Base-by-base conservation (phyloP, 1,140 invertebrate genomes). In the Mizuhopecten yessoensis region DNA sequence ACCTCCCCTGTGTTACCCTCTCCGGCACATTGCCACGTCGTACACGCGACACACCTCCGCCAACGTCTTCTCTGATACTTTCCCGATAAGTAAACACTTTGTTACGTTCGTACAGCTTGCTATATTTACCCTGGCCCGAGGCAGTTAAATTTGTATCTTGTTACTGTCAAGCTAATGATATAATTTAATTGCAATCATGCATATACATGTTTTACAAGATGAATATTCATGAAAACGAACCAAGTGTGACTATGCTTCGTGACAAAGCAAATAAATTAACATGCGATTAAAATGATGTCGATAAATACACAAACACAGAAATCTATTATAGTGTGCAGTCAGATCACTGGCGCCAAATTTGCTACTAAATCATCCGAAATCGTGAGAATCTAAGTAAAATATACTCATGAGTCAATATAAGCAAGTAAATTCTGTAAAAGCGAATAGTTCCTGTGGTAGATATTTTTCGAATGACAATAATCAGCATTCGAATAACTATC, bases 121-220 rank as follows among this genome's bases (percentile, higher is more conserved):
- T 45, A 13, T 45, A 45, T 45, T 45, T 75, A 75, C 5, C n/a
- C 29, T n/a, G 29, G 57, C 57, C 57, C 57, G 57, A 75, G 57
- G 57, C 57, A 29, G n/a, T 75, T 75, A 5, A 29, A n/a, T 75
- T 75, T 75, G 29, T 75, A n/a, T n/a, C 57, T 75, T 75, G 57
- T 75, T 75, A 75, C 57, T 75, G 57, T 75, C 57, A 75, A 29
- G n/a, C 57, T 75, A 75, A 75, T 75, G 57, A 75, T 75, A 75
- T 75, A 75, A 75, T 75, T 75, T 75, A 75, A 75, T 75, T 75
- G 57, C 29, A 75, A 75, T 75, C 57, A 75, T 75, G 57, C 57
- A 75, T 75, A 75, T 75, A 75, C 57, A 75, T 75, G n/a, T 75
- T 75, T 75, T 75, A 75, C 9, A n/a, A 75, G 1, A 75, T 75